phyloP scores from a whole-genome alignment of 2,113 vertebrate genomes.

The Bombycilla garrulus region DNA sequence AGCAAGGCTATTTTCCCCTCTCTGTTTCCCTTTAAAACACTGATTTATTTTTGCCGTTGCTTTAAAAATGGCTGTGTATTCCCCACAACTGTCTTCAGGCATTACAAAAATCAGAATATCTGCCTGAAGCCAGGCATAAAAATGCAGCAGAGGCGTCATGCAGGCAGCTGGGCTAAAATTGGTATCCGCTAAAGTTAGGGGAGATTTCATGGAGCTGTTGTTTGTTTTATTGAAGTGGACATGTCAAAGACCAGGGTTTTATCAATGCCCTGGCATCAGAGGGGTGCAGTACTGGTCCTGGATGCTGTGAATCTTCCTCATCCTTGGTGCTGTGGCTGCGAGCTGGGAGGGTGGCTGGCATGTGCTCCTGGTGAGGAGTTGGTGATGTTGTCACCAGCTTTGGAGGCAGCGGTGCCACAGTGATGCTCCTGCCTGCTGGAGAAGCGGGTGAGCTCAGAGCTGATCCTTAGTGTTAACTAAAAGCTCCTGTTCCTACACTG shows the following conservation, averaged over 20 bases:
- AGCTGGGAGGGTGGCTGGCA: neutral
- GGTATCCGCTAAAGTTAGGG: neutral
- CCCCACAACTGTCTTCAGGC: neutral
- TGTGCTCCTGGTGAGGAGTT: neutral
- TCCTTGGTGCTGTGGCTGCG: neutral
- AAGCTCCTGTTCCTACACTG: neutral
- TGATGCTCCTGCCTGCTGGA: neutral
- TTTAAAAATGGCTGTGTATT: neutral
- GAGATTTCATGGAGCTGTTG: neutral
- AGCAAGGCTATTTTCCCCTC: neutral
- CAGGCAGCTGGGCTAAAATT: conserved; percentile 6
- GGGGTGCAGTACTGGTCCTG: neutral
- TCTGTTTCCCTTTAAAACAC: neutral
- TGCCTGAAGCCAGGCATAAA: neutral
- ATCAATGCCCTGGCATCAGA: neutral
- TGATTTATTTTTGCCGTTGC: neutral
- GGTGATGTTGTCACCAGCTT: neutral
- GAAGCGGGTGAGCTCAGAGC: neutral
- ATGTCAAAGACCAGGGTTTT: neutral
- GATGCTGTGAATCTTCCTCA: neutral
- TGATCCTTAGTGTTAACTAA: neutral
- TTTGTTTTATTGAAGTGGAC: neutral
- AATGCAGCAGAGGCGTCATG: neutral
- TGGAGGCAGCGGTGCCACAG: rapidly evolving
- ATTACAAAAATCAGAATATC: neutral